These are phyloP conservation scores for Pituophis catenifer DNA, from an alignment of 2,113 vertebrate species.

Conservation along the genomic window DNA sequence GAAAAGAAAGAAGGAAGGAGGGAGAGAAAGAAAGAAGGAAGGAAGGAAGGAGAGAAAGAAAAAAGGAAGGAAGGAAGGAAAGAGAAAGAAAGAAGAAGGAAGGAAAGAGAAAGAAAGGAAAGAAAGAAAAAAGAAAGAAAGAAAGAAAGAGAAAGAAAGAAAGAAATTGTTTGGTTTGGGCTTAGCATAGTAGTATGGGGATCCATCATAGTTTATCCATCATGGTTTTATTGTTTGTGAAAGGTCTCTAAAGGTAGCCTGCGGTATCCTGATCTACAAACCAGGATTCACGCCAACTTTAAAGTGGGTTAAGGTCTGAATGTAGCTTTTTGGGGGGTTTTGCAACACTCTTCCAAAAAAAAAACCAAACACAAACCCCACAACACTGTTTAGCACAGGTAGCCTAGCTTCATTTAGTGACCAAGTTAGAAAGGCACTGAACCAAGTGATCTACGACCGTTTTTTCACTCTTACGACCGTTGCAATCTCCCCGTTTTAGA, in stretches of 20 bases:
- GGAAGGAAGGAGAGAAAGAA: too few species aligned
- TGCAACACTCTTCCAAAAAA: background rate
- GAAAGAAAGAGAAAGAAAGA: background rate
- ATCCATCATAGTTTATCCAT: background rate
- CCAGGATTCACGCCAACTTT: background rate
- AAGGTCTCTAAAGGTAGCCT: background rate
- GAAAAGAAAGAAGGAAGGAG: too few species aligned
- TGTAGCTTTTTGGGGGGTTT: background rate
- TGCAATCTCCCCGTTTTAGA: conserved; percentile 73
- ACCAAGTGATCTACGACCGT: too few species aligned
- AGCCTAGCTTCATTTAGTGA: too few species aligned
- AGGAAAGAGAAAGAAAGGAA: too few species aligned
- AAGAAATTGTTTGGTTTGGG: background rate
- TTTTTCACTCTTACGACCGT: too few species aligned
- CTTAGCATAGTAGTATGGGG: background rate
- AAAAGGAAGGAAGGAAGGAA: too few species aligned
- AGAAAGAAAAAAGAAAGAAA: too few species aligned
- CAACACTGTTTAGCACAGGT: background rate
- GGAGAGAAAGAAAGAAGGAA: background rate
- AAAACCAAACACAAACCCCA: background rate
- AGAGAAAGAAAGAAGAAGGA: too few species aligned
- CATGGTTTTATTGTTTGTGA: background rate
- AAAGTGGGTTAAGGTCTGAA: background rate
- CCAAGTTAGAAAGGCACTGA: too few species aligned
- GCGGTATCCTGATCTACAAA: background rate